These are phyloP conservation scores for Cavia aperea DNA, from an alignment of 2,113 vertebrate genomes.

Conservation along the genomic window DNA sequence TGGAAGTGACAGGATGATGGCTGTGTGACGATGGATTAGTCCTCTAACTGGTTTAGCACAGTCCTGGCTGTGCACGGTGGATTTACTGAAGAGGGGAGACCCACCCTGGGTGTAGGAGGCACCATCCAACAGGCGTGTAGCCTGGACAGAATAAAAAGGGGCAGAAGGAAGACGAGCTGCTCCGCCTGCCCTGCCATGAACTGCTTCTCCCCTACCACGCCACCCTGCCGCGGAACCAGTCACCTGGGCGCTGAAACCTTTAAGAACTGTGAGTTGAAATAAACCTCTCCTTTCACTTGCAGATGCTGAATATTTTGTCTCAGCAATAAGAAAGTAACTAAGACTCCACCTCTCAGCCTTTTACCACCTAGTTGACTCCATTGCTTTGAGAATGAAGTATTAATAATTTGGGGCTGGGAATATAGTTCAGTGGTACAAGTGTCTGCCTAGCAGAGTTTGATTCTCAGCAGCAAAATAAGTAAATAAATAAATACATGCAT, in stretches of 20 bases:
- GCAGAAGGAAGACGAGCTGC: background rate
- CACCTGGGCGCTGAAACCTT: background rate
- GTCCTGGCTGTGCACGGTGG: background rate
- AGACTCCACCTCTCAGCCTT: background rate
- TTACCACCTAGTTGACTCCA: background rate
- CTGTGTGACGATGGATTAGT: background rate
- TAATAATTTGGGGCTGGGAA: background rate
- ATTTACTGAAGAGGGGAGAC: background rate
- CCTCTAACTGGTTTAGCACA: background rate
- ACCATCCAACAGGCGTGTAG: background rate
- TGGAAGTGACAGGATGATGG: background rate
- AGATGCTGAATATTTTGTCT: background rate
- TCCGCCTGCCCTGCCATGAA: background rate
- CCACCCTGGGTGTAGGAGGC: background rate
- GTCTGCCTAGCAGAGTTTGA: no score
- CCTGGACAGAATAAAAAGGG: background rate
- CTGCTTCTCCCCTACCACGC: background rate
- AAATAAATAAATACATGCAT: no score
- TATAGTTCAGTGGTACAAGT: no score
- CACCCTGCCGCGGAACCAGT: background rate
- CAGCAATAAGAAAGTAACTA: background rate
- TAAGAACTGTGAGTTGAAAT: background rate
- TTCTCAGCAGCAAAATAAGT: no score
- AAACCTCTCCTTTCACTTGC: background rate
- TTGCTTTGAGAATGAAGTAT: background rate